Evolutionary conservation across 2,113 vertebrate species (phyloP).

Genomic region (Brevimyrus niger): DNA sequence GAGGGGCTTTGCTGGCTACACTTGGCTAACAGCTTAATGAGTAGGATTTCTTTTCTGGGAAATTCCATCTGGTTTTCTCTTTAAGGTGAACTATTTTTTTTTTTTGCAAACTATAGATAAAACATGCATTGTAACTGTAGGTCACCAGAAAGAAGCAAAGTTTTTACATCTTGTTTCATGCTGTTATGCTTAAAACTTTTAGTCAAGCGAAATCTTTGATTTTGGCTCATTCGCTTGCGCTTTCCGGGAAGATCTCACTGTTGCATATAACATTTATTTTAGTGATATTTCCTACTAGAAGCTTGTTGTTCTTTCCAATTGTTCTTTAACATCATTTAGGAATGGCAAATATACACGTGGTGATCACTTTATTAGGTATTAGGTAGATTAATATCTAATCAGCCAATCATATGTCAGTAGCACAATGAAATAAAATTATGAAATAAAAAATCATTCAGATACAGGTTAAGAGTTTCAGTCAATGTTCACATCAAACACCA

Average conservation of each 20-base stretch:
- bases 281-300: background rate
- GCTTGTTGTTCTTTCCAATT: background rate
- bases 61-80: slow-evolving; percentile 40
- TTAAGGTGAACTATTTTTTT: background rate
- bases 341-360: background rate
- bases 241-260: background rate
- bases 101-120: background rate
- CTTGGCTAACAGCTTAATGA: slow-evolving; percentile 57
- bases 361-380: background rate
- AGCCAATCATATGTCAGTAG: background rate
- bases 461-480: background rate
- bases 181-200: background rate
- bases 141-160: background rate
- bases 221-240: background rate
- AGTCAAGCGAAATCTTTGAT: background rate
- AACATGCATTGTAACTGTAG: background rate
- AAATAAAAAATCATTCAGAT: background rate
- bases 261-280: background rate
- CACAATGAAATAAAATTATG: background rate
- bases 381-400: background rate
- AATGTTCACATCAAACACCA: background rate
- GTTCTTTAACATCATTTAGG: background rate
- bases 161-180: background rate
- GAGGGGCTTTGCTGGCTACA: slow-evolving; percentile 40
- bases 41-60: slow-evolving; percentile 37